A percentile compares a stretch with the other conserved stretches of the same genome.
These are phyloP conservation scores for Eudyptes chrysolophus DNA, from an alignment of 2,113 vertebrate genomes.

Conservation along the genomic window DNA sequence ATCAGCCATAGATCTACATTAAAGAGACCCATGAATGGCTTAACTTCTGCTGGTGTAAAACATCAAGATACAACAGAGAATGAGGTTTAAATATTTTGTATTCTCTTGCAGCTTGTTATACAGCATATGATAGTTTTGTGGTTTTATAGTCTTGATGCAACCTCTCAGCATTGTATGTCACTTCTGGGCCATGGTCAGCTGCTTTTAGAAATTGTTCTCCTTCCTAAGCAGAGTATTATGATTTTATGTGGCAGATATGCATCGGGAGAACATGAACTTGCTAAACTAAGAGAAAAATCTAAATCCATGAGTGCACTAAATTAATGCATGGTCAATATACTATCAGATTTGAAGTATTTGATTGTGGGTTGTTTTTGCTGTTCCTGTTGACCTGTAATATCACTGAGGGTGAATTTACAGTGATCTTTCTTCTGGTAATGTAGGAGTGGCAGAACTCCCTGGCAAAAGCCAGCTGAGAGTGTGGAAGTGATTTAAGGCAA, in stretches of 20 bases:
- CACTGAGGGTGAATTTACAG: neutral
- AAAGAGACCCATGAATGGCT: neutral
- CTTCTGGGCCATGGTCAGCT: neutral
- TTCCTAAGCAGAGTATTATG: neutral
- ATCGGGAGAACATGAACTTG: neutral
- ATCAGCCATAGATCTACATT: neutral
- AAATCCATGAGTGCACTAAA: neutral
- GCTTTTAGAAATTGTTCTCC: constrained; percentile 3
- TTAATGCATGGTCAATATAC: neutral
- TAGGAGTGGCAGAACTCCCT: neutral
- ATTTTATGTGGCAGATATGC: neutral
- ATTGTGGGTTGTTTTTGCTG: neutral
- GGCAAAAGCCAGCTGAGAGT: neutral
- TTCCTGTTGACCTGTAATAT: neutral
- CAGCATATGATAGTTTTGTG: neutral
- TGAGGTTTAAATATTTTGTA: neutral
- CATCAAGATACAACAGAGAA: neutral
- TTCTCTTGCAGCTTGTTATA: neutral
- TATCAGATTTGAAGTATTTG: neutral
- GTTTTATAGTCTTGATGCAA: neutral
- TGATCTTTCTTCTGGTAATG: neutral
- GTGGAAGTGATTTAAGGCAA: neutral
- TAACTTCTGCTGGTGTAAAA: neutral
- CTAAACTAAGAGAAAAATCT: neutral
- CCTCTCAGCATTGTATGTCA: neutral